A percentile compares a stretch with the other conserved stretches of the same genome.
Evolutionary conservation across 2,888 invertebrate species (phyloP).

Genomic region (Drosophila mulleri): DNA sequence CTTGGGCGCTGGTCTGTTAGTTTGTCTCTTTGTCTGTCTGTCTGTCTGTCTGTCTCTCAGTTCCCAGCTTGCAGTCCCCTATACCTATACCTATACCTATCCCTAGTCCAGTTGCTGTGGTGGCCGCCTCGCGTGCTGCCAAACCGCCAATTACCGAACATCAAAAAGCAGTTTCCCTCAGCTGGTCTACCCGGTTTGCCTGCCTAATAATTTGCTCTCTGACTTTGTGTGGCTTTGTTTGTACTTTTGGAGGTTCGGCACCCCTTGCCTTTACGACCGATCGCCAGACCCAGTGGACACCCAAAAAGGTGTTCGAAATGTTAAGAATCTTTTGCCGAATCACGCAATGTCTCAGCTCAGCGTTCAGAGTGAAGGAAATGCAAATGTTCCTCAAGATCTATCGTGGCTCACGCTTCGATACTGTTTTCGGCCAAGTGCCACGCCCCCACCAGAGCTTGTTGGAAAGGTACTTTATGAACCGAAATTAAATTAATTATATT

Average conservation of each 20-base stretch:
- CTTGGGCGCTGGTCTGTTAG: slow-evolving; percentile 35
- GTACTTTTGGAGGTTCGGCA: slow-evolving; percentile 55
- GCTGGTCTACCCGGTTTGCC: slow-evolving; percentile 51
- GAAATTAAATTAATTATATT: slow-evolving; percentile 76
- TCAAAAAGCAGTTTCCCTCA: slow-evolving; percentile 77
- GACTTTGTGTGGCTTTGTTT: slow-evolving; percentile 74
- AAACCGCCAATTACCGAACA: slow-evolving; percentile 80
- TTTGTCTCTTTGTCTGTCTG: slow-evolving; percentile 24
- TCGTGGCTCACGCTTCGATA: slow-evolving; percentile 70
- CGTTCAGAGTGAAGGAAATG: slow-evolving; percentile 49
- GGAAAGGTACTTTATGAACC: slow-evolving; percentile 25
- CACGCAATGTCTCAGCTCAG: slow-evolving; percentile 62
- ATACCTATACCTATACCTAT: background rate
- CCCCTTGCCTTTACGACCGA: slow-evolving; percentile 21
- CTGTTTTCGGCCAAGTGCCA: slow-evolving; percentile 54
- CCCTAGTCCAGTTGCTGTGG: slow-evolving; percentile 35
- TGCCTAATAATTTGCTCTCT: slow-evolving; percentile 72
- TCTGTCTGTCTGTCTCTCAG: slow-evolving; percentile 25
- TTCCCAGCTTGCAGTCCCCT: background rate
- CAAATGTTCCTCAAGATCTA: slow-evolving; percentile 62
- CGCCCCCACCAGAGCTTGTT: slow-evolving; percentile 42
- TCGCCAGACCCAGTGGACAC: slow-evolving; percentile 52
- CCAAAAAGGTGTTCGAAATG: slow-evolving; percentile 78
- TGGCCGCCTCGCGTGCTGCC: slow-evolving; percentile 76
- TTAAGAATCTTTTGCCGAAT: slow-evolving; percentile 68